Percentiles rank a stretch among this genome's conserved stretches.
Evolutionary conservation across 2,797 vertebrate genomes (phyloP).

Genomic region (Odontamblyopus lacepedii): DNA sequence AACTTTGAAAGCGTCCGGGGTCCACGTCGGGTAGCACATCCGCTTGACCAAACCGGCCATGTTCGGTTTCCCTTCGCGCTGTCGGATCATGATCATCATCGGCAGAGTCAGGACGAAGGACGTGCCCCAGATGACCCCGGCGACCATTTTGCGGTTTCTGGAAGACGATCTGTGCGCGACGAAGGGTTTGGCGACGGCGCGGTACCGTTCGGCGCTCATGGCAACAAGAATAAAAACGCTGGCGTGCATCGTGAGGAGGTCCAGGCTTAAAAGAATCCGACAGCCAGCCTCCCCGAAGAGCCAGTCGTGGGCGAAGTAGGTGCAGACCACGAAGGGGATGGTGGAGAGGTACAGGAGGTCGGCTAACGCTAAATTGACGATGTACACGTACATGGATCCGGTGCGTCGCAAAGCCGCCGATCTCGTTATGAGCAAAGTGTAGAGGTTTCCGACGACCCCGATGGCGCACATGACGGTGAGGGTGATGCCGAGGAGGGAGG

Average conservation of each 20-base stretch:
- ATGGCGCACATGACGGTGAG: constrained; percentile 79
- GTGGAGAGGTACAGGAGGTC: constrained; percentile 89
- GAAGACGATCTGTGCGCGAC: constrained; percentile 59
- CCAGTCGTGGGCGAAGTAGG: constrained; percentile 84
- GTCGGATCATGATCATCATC: constrained; percentile 86
- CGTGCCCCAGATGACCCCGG: constrained; percentile 74
- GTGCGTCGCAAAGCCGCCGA: constrained; percentile 74
- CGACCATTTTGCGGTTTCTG: constrained; percentile 55
- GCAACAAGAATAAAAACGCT: constrained; percentile 84
- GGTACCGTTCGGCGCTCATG: constrained; percentile 88
- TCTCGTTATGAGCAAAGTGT: constrained; percentile 81
- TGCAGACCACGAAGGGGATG: constrained; percentile 89
- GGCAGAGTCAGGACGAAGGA: constrained; percentile 79
- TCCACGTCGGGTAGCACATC: constrained; percentile 87
- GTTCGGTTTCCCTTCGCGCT: constrained; percentile 63
- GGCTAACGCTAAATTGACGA: constrained; percentile 83
- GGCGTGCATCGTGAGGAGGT: constrained; percentile 88
- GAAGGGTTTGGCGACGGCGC: constrained; percentile 80
- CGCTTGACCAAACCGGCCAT: constrained; percentile 66
- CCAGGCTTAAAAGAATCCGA: constrained; percentile 84
- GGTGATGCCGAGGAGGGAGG: constrained; percentile 69
- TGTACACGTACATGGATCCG: constrained; percentile 83
- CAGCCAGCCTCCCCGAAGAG: constrained; percentile 86
- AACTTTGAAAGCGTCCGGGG: constrained; percentile 73
- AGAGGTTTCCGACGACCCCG: constrained; percentile 81